Evolutionary conservation across 2,888 invertebrate genomes (phyloP).

Genomic region (Ariolimax columbianus): DNA sequence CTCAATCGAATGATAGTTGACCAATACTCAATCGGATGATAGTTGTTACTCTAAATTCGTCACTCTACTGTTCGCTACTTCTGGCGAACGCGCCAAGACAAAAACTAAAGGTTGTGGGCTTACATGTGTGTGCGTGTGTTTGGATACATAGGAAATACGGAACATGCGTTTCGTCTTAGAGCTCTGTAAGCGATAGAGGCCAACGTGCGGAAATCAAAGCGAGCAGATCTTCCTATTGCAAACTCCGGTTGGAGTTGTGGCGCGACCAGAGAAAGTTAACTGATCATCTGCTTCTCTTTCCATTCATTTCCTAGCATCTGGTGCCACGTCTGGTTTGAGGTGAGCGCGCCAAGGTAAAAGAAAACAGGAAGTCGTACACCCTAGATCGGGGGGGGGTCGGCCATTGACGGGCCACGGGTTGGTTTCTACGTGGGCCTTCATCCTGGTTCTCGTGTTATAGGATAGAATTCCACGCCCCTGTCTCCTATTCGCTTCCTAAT

Average conservation of each 20-base stretch:
- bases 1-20: no score
- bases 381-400: no score
- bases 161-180: slow-evolving; percentile 4
- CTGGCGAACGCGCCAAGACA: no score
- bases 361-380: background rate
- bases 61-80: no score
- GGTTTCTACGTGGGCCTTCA: no score
- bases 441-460: no score
- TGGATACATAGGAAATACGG: background rate
- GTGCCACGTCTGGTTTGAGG: background rate
- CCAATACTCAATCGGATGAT: no score
- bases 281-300: slow-evolving; percentile 12
- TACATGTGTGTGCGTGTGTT: background rate
- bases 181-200: slow-evolving; percentile 20
- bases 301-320: slow-evolving; percentile 16
- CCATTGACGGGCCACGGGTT: no score
- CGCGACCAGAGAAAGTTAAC: background rate
- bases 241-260: slow-evolving; percentile 20
- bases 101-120: no score
- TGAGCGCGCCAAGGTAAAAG: background rate
- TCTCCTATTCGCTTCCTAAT: no score
- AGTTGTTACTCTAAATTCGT: no score
- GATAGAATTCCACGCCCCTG: no score
- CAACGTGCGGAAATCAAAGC: slow-evolving; percentile 43
- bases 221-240: slow-evolving; percentile 20